Conservation (phyloP, 2,797 vertebrate genomes). For the Hydrocynus forskahlii region DNA sequence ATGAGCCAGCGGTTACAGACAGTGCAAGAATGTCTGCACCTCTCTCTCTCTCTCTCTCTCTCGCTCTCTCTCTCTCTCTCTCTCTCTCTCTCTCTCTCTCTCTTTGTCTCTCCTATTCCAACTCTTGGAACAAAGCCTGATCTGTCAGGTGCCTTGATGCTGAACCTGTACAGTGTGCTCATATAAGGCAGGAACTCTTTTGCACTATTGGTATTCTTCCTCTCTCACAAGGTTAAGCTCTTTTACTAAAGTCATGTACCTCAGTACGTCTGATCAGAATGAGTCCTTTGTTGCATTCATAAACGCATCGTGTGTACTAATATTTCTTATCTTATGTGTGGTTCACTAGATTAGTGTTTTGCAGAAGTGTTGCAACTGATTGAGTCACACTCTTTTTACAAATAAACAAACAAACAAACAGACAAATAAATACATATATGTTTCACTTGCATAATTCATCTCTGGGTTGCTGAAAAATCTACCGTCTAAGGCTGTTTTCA, state of each 20-base stretch:
- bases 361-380: neutral
- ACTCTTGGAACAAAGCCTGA: slow-evolving; percentile 40
- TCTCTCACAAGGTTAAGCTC: slow-evolving; percentile 8
- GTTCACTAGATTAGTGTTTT: neutral
- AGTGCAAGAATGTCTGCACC: slow-evolving; percentile 64
- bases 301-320: neutral
- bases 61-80: slow-evolving; percentile 31
- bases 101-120: slow-evolving; percentile 33
- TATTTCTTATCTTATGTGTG: neutral
- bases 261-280: slow-evolving; percentile 15
- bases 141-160: slow-evolving; percentile 32
- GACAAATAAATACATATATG: too few species aligned
- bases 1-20: slow-evolving; percentile 64
- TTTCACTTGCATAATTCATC: neutral
- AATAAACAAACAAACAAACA: too few species aligned
- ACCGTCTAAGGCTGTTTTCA: neutral
- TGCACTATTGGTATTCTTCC: neutral
- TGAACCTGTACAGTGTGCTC: slow-evolving; percentile 32
- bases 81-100: slow-evolving; percentile 29
- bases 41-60: slow-evolving; percentile 33
- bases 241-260: slow-evolving; percentile 12
- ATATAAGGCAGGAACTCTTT: slow-evolving; percentile 33
- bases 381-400: neutral
- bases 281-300: slow-evolving; percentile 6
- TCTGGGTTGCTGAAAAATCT: neutral